These are phyloP conservation scores for Atta cephalotes DNA, from an alignment of 1,140 invertebrate species.

Conservation along the genomic window DNA sequence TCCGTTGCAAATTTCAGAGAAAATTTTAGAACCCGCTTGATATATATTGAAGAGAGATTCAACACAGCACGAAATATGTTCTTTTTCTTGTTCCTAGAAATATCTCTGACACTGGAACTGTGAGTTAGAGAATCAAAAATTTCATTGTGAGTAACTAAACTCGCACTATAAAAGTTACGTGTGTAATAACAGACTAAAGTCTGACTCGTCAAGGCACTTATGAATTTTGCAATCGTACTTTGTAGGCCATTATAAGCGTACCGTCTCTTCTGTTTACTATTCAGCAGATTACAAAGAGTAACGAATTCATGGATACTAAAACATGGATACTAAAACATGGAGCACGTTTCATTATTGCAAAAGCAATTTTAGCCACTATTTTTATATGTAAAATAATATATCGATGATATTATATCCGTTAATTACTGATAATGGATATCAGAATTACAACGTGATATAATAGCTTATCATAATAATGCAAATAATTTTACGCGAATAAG, in stretches of 20 bases:
- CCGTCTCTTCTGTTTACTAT: slow-evolving; percentile 1
- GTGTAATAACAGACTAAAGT: background rate
- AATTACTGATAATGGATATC: slow-evolving; percentile 24
- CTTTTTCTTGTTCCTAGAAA: background rate
- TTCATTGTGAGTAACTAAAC: slow-evolving; percentile 4
- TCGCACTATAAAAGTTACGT: slow-evolving; percentile 5
- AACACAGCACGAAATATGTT: background rate
- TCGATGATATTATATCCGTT: slow-evolving; percentile 16
- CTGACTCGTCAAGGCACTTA: background rate
- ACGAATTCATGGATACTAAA: slow-evolving; percentile 19
- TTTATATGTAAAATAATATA: slow-evolving; percentile 23
- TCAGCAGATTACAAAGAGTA: slow-evolving; percentile 3
- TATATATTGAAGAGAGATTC: slow-evolving; percentile 12
- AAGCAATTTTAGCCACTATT: slow-evolving; percentile 18
- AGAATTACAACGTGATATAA: slow-evolving; percentile 12
- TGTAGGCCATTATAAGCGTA: slow-evolving; percentile 19
- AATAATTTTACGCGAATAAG: slow-evolving; percentile 37
- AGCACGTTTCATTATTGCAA: background rate
- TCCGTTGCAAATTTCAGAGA: background rate
- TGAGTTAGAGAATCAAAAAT: slow-evolving; percentile 14
- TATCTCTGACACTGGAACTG: background rate
- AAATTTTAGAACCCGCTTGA: slow-evolving; percentile 14
- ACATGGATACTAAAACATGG: background rate
- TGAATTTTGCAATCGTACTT: slow-evolving; percentile 54
- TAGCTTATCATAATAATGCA: slow-evolving; percentile 33